phyloP scores from a whole-genome alignment of 2,888 invertebrate species.

The Mechanitis mazaeus region DNA sequence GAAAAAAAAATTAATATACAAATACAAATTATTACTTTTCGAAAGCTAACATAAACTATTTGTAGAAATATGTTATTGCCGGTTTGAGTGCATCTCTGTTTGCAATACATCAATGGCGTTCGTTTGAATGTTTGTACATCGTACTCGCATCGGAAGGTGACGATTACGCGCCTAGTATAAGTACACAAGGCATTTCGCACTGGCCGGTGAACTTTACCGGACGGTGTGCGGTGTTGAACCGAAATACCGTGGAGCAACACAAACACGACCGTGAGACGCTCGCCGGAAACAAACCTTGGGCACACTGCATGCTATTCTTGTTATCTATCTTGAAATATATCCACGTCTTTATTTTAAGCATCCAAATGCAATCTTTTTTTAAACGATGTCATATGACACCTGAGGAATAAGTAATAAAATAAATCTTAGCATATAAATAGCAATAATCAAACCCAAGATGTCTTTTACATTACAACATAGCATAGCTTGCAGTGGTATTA shows the following conservation, averaged over 20 bases:
- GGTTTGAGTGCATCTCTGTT: conserved; percentile 19
- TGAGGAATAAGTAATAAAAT: too few species aligned
- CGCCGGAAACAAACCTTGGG: conserved; percentile 39
- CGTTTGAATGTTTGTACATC: conserved; percentile 41
- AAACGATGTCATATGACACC: too few species aligned
- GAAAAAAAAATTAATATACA: neutral
- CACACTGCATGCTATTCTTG: conserved; percentile 29
- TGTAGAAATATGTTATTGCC: conserved; percentile 1
- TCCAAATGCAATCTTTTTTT: too few species aligned
- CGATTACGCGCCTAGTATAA: conserved; percentile 33
- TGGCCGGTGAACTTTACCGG: conserved; percentile 53
- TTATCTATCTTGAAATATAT: too few species aligned
- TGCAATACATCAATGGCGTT: conserved; percentile 25
- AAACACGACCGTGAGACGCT: conserved; percentile 60
- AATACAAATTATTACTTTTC: neutral
- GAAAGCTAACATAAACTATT: conserved; percentile 1
- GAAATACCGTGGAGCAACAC: conserved; percentile 45
- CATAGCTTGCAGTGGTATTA: conserved; percentile 29
- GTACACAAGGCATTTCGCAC: conserved; percentile 46
- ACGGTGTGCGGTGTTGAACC: conserved; percentile 50
- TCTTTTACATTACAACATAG: neutral
- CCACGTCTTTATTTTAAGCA: too few species aligned
- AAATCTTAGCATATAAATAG: too few species aligned
- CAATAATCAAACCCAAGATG: too few species aligned
- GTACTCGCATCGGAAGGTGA: conserved; percentile 42